phyloP scores from a whole-genome alignment of 64 coral and sea anemone genomes.

The Astreopora myriophthalma region DNA sequence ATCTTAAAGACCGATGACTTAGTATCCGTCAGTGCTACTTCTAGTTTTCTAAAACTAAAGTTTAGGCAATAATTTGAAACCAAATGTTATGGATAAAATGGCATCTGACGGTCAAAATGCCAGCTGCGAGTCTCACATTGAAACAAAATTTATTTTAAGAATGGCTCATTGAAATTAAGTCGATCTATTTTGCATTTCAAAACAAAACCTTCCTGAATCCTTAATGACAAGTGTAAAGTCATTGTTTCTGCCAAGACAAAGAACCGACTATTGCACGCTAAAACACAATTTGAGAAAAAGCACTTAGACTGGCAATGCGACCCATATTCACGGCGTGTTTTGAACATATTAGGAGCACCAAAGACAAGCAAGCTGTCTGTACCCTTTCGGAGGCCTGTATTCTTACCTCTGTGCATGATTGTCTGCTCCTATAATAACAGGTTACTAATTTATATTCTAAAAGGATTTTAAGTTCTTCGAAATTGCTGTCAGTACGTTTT shows the following conservation, averaged over 20 bases:
- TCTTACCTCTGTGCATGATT: neutral
- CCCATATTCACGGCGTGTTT: neutral
- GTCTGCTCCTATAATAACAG: neutral
- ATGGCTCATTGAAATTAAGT: conserved; percentile 10
- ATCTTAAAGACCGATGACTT: neutral
- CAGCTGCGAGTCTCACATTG: neutral
- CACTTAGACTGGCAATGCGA: neutral
- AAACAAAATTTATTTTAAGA: conserved; percentile 18
- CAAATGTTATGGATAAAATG: neutral
- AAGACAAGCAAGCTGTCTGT: neutral
- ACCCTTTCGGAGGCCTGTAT: neutral
- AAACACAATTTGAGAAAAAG: neutral
- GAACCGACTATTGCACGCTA: neutral
- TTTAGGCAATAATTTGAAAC: neutral
- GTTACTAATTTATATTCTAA: conserved; percentile 13
- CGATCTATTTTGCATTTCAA: conserved; percentile 50
- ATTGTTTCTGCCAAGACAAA: conserved; percentile 18
- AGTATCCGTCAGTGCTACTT: neutral
- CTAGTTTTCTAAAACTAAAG: neutral
- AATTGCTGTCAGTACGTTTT: neutral
- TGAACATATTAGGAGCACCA: neutral
- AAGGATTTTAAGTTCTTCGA: neutral
- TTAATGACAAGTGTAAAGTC: conserved; percentile 47
- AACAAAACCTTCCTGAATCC: conserved; percentile 29
- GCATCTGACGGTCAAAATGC: neutral